A percentile compares a stretch with the other conserved stretches of the same genome.
Conservation (phyloP, 2,113 vertebrate species). For the Oxyruncus cristatus region DNA sequence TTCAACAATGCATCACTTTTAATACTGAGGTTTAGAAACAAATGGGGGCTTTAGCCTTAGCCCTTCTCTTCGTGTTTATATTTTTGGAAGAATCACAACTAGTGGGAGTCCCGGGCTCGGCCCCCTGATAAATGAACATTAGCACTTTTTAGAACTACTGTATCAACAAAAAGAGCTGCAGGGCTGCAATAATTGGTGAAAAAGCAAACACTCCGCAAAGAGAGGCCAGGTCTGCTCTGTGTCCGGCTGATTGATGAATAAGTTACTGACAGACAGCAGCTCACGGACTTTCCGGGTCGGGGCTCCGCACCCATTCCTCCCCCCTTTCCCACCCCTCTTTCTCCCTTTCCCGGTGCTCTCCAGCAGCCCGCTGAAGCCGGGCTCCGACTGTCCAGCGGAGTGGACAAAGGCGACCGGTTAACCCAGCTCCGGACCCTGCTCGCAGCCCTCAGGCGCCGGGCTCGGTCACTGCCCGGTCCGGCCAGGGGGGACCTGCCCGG, state of each 20-base stretch:
- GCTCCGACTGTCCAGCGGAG: background rate
- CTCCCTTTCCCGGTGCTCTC: background rate
- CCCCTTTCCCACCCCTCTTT: background rate
- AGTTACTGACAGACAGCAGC: constrained; percentile 65
- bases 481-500: background rate
- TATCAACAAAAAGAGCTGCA: constrained; percentile 87
- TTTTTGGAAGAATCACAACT: constrained; percentile 91
- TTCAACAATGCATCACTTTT: constrained; percentile 86
- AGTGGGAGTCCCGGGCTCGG: constrained; percentile 79
- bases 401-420: background rate
- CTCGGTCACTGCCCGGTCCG: background rate
- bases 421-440: background rate
- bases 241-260: constrained; percentile 81
- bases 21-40: constrained; percentile 87
- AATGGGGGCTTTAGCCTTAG: constrained; percentile 90
- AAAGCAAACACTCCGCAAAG: constrained; percentile 88
- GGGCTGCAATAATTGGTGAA: constrained; percentile 89
- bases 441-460: background rate
- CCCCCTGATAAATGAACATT: constrained; percentile 94
- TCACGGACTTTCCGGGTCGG: constrained; percentile 57
- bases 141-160: constrained; percentile 89
- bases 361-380: background rate
- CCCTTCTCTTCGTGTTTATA: constrained; percentile 90
- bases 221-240: constrained; percentile 82
- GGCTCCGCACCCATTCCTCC: constrained; percentile 5